Evolutionary conservation across 2,888 invertebrate genomes (phyloP).

Genomic region (Acanthosoma haemorrhoidale): DNA sequence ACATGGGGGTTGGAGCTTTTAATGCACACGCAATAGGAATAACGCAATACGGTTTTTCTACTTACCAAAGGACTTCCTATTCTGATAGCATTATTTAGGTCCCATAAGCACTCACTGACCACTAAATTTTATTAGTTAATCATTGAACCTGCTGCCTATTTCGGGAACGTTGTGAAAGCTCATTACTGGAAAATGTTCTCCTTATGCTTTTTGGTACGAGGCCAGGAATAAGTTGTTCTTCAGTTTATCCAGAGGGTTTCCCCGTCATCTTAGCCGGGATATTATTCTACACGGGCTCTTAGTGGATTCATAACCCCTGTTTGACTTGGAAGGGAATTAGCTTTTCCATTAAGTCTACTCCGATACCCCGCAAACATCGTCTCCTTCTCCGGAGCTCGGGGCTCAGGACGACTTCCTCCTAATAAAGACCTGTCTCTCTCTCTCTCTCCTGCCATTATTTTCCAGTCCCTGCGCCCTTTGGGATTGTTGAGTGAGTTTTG

Average conservation of each 20-base stretch:
- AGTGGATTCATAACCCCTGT: slow-evolving; percentile 12
- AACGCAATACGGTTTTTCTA: too few relatives aligned
- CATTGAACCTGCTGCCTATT: too few relatives aligned
- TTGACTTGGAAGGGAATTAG: slow-evolving; percentile 11
- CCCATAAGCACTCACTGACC: too few relatives aligned
- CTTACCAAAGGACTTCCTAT: too few relatives aligned
- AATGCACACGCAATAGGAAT: too few relatives aligned
- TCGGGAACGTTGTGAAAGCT: too few relatives aligned
- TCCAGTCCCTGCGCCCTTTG: neutral
- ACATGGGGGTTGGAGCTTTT: too few relatives aligned
- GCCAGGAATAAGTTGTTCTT: neutral
- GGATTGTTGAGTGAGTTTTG: neutral
- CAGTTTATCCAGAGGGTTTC: neutral
- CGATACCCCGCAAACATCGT: neutral
- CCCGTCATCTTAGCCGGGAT: neutral
- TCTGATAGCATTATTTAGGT: too few relatives aligned
- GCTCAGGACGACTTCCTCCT: slow-evolving; percentile 1
- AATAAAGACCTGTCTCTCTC: neutral
- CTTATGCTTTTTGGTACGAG: too few relatives aligned
- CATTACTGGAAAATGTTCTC: too few relatives aligned
- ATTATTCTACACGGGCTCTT: slow-evolving; percentile 6
- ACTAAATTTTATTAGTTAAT: too few relatives aligned
- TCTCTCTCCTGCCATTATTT: slow-evolving; percentile 1
- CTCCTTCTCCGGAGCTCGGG: too few relatives aligned
- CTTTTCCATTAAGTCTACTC: slow-evolving; percentile 2